These are phyloP conservation scores for Julus scandinavius DNA, from an alignment of 2,888 invertebrate species.

Conservation along the genomic window DNA sequence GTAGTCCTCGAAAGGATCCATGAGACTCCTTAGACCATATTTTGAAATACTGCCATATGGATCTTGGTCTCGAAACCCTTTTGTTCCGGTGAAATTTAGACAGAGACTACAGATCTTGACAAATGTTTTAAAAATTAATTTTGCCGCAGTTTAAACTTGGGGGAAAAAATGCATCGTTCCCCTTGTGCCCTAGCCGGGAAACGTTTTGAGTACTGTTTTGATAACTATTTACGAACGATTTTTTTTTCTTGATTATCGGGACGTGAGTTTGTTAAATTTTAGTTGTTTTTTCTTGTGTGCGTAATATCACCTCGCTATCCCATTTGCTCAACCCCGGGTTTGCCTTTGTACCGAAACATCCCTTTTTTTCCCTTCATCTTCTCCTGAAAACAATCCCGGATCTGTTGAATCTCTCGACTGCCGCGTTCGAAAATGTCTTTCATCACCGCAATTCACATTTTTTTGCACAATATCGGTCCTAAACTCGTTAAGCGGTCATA, in stretches of 20 bases:
- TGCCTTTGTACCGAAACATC: too few species aligned
- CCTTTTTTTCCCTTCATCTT: too few species aligned
- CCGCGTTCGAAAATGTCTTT: neutral
- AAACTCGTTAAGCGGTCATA: neutral
- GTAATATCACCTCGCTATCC: neutral
- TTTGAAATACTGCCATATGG: too few species aligned
- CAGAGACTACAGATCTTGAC: too few species aligned
- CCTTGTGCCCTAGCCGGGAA: too few species aligned
- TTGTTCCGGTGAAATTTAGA: too few species aligned
- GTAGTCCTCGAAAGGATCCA: too few species aligned
- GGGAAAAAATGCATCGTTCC: neutral
- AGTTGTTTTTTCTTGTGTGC: neutral
- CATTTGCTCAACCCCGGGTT: neutral
- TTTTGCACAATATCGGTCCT: neutral
- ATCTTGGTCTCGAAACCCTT: too few species aligned
- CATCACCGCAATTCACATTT: neutral
- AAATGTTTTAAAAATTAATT: neutral
- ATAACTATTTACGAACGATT: neutral
- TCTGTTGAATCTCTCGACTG: neutral
- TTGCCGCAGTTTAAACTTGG: neutral
- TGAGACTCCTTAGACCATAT: too few species aligned
- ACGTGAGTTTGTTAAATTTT: neutral
- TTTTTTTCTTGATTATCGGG: constrained; percentile 7
- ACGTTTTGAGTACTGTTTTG: neutral
- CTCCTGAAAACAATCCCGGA: neutral